Conservation (phyloP, 2,888 invertebrate species). For the Leucoptera coffeella region DNA sequence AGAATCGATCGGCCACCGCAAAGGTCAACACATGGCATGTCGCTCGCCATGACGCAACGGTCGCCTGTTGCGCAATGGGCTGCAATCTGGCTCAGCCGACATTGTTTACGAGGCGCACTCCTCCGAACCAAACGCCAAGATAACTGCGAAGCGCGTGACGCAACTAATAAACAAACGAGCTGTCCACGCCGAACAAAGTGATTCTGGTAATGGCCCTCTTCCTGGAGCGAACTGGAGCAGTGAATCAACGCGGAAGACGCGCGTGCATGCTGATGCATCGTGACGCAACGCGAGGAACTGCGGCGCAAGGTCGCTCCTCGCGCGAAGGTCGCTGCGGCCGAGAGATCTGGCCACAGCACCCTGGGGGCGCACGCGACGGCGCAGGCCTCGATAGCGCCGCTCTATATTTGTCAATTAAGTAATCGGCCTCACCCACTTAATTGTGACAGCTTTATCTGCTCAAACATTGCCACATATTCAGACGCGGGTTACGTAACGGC, state of each 20-base stretch:
- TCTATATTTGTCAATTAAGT: too few species aligned
- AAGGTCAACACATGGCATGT: constrained; percentile 31
- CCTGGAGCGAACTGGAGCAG: neutral
- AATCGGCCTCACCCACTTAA: constrained; percentile 2
- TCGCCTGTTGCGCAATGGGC: constrained; percentile 29
- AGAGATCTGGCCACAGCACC: too few species aligned
- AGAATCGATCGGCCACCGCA: constrained; percentile 31
- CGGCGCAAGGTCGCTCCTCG: neutral
- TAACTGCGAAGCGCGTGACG: too few species aligned
- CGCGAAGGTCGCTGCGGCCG: neutral
- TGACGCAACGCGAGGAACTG: neutral
- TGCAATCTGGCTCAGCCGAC: too few species aligned
- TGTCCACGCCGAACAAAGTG: too few species aligned
- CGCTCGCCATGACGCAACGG: constrained; percentile 30
- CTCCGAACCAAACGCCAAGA: too few species aligned
- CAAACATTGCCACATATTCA: constrained; percentile 6
- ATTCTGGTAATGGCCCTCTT: too few species aligned
- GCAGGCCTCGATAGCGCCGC: too few species aligned
- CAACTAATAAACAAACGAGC: too few species aligned
- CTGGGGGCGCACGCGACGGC: too few species aligned
- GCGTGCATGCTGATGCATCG: neutral
- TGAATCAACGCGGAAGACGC: neutral
- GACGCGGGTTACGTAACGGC: constrained; percentile 22
- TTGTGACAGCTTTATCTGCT: constrained; percentile 4
- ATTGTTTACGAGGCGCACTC: too few species aligned